phyloP scores from a whole-genome alignment of 2,113 vertebrate species.

The Pomatorhinus ruficollis region DNA sequence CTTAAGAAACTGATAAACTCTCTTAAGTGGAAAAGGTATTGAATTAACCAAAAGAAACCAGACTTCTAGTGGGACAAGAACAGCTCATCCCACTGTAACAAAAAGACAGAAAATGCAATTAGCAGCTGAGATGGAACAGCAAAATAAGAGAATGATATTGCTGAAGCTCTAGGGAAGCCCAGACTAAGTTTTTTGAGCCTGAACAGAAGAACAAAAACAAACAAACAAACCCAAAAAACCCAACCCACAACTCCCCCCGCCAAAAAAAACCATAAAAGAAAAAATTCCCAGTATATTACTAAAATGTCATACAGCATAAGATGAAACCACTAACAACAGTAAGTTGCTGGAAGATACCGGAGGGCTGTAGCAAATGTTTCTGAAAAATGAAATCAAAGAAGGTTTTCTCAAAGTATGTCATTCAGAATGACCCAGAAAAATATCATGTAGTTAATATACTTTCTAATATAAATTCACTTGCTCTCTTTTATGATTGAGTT shows the following conservation, averaged over 20 bases:
- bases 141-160: not conserved
- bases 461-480: not conserved
- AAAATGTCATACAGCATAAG: not conserved
- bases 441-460: not conserved
- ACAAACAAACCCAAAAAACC: not conserved
- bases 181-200: not conserved
- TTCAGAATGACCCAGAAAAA: not conserved
- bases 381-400: not conserved
- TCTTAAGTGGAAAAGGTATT: constrained; percentile 10
- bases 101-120: constrained; percentile 34
- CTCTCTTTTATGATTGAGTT: not conserved
- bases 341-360: not conserved
- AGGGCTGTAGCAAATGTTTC: not conserved
- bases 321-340: not conserved
- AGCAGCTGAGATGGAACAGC: not conserved
- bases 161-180: constrained; percentile 30
- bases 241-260: too few species aligned
- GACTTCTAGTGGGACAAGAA: not conserved
- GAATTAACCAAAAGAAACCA: constrained; percentile 31
- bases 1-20: constrained; percentile 36
- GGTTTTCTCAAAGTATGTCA: not conserved
- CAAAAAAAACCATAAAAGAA: not conserved
- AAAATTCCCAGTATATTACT: not conserved
- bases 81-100: not conserved
- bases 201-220: not conserved